A percentile compares a stretch with the other conserved stretches of the same genome.
Evolutionary conservation across 2,113 vertebrate genomes (phyloP).

Genomic region (Merops nubicus): DNA sequence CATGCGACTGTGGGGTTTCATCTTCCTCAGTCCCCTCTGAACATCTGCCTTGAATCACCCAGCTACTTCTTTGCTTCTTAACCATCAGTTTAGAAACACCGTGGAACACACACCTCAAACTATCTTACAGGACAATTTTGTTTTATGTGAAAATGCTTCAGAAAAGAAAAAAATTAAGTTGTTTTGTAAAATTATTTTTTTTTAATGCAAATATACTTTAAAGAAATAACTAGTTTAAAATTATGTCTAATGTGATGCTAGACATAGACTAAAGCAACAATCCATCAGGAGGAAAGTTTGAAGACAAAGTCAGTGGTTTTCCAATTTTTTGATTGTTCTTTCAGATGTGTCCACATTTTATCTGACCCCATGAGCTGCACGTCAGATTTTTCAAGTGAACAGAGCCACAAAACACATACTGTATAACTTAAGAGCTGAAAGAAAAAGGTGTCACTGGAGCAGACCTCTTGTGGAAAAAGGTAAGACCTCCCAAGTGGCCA

Average conservation of each 20-base stretch:
- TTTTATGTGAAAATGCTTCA: background rate
- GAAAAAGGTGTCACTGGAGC: background rate
- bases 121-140: background rate
- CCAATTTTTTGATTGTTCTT: background rate
- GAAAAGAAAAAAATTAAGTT: background rate
- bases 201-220: background rate
- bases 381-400: background rate
- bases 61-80: background rate
- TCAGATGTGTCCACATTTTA: background rate
- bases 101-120: background rate
- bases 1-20: background rate
- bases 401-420: background rate
- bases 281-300: background rate
- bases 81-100: background rate
- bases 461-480: background rate
- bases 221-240: background rate
- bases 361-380: background rate
- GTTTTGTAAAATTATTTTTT: background rate
- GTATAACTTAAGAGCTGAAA: background rate
- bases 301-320: background rate
- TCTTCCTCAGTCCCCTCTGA: background rate
- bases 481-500: background rate
- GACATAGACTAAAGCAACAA: background rate
- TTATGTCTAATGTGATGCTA: background rate
- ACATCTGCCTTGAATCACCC: background rate